These are phyloP conservation scores for Bolborhynchus lineola DNA, from an alignment of 2,113 vertebrate species.

Conservation along the genomic window DNA sequence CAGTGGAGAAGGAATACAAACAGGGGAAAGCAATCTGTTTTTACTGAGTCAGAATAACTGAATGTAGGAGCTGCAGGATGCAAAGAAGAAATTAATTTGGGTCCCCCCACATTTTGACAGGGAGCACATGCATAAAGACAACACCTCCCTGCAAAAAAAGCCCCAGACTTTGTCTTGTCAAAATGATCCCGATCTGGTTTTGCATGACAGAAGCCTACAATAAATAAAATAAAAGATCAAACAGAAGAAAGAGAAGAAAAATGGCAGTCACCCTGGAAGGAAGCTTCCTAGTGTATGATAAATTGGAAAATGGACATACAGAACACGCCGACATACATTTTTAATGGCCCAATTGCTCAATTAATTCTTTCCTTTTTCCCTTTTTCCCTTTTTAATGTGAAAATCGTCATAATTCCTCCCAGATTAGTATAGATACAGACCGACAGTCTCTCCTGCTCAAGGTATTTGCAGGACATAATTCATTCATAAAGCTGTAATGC, in stretches of 20 bases:
- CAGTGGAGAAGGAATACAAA: neutral
- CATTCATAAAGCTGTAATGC: slow-evolving; percentile 94
- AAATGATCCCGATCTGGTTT: slow-evolving; percentile 75
- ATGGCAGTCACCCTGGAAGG: slow-evolving; percentile 52
- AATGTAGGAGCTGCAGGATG: neutral
- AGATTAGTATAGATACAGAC: slow-evolving; percentile 91
- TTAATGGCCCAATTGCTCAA: slow-evolving; percentile 88
- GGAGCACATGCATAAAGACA: slow-evolving; percentile 21
- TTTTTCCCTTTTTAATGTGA: slow-evolving; percentile 84
- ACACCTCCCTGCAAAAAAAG: slow-evolving; percentile 54
- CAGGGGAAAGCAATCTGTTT: neutral
- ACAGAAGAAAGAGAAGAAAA: slow-evolving; percentile 51
- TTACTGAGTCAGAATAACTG: neutral
- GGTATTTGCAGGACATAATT: slow-evolving; percentile 96
- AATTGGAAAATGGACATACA: slow-evolving; percentile 82
- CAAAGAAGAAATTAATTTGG: neutral
- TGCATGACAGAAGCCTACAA: slow-evolving; percentile 57
- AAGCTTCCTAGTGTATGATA: slow-evolving; percentile 71
- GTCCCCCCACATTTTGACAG: neutral
- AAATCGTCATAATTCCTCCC: slow-evolving; percentile 91
- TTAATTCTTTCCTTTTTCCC: slow-evolving; percentile 86
- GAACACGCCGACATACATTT: slow-evolving; percentile 79
- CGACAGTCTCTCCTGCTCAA: slow-evolving; percentile 91
- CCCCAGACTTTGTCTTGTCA: slow-evolving; percentile 68
- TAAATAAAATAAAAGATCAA: slow-evolving; percentile 61